Percentiles rank a stretch among this genome's conserved stretches.
These are phyloP conservation scores for Cisticola juncidis DNA, from an alignment of 2,113 vertebrate genomes.

Conservation along the genomic window DNA sequence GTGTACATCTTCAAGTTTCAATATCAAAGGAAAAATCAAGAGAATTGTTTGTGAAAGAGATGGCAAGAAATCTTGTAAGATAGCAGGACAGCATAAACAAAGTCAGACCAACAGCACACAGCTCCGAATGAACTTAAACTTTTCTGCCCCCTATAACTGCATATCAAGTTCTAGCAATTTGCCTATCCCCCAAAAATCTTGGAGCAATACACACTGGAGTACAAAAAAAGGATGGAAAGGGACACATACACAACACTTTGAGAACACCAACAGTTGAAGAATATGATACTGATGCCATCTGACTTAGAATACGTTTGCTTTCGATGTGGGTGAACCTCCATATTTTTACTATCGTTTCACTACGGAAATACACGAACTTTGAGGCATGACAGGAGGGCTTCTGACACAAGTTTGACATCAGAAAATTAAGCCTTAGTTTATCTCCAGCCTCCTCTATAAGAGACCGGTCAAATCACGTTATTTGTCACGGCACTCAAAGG, in stretches of 20 bases:
- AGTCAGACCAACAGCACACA: not conserved
- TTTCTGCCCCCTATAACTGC: not conserved
- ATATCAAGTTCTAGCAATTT: not conserved
- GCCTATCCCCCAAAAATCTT: not conserved
- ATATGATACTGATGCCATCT: not conserved
- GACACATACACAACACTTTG: rapidly evolving
- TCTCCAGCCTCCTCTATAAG: not conserved
- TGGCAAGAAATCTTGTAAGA: not conserved
- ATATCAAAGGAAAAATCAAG: not conserved
- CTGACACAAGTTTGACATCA: not conserved
- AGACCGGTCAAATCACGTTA: not conserved
- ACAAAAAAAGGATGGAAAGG: not conserved
- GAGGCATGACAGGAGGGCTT: not conserved
- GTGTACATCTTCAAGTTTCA: not conserved
- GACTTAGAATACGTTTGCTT: not conserved
- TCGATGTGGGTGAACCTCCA: rapidly evolving
- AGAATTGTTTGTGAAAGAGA: not conserved
- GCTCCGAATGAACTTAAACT: not conserved
- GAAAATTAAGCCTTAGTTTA: not conserved
- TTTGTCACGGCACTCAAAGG: not conserved
- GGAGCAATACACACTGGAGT: not conserved
- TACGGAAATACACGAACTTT: not conserved
- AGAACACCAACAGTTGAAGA: not conserved
- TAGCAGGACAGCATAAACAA: rapidly evolving
- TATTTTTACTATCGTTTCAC: not conserved